Conservation (phyloP, 2,113 vertebrate genomes). For the Patagioenas fasciata region DNA sequence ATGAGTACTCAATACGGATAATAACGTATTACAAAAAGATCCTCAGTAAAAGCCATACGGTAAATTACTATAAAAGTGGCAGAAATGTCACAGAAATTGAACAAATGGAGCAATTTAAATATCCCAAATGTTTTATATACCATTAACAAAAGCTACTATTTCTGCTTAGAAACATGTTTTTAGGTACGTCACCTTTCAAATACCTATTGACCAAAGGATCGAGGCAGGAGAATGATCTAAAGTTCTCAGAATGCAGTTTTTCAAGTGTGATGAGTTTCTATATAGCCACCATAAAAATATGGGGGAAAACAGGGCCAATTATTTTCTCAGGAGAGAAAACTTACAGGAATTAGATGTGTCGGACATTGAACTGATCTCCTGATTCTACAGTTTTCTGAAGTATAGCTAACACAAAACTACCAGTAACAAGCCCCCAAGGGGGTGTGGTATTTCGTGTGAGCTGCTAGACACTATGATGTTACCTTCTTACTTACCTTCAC, state of each 20-base stretch:
- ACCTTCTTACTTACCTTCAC: constrained; percentile 36
- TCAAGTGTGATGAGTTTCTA: background rate
- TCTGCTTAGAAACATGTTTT: background rate
- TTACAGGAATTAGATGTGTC: background rate
- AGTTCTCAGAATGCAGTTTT: constrained; percentile 2
- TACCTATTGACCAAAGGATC: background rate
- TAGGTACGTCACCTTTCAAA: background rate
- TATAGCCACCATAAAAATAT: background rate
- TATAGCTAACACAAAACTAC: background rate
- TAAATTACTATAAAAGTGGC: background rate
- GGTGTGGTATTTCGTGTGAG: background rate
- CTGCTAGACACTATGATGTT: background rate
- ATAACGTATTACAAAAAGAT: background rate
- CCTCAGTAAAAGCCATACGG: background rate
- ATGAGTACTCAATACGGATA: background rate
- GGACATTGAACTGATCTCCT: background rate
- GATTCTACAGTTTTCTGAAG: background rate
- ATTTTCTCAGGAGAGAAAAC: background rate
- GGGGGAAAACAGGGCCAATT: background rate
- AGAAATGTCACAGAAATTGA: background rate
- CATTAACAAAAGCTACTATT: background rate
- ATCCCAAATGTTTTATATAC: background rate
- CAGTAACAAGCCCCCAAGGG: background rate
- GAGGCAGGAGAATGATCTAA: background rate
- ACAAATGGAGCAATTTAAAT: background rate